These are phyloP conservation scores for Drosophila kambysellisi DNA, from an alignment of 2,888 invertebrate species.

Conservation along the genomic window DNA sequence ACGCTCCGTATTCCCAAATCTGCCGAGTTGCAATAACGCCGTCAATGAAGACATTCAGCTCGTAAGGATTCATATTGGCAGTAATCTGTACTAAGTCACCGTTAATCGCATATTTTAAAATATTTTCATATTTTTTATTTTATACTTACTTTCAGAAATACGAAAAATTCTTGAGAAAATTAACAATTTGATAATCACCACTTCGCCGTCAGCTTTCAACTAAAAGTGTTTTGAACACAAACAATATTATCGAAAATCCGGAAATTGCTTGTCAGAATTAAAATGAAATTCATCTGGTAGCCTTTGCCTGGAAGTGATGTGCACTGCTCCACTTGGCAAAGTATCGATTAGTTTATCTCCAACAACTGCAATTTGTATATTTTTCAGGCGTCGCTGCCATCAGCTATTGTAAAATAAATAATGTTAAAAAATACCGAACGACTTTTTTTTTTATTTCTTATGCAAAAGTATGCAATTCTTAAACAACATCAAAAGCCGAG, in stretches of 20 bases:
- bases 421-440: neutral
- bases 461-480: neutral
- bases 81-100: neutral
- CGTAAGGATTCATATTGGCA: neutral
- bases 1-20: neutral
- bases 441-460: neutral
- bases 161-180: neutral
- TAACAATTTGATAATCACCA: neutral
- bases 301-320: neutral
- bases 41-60: neutral
- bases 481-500: neutral
- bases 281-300: neutral
- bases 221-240: neutral
- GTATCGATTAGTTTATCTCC: neutral
- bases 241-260: neutral
- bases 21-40: neutral
- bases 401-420: neutral
- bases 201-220: neutral
- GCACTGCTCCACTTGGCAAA: neutral
- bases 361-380: too few species aligned
- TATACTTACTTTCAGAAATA: neutral
- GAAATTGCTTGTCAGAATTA: neutral
- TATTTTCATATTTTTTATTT: neutral
- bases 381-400: too few species aligned
- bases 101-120: neutral